phyloP scores from a whole-genome alignment of 2,113 vertebrate genomes.

The Bombycilla garrulus region DNA sequence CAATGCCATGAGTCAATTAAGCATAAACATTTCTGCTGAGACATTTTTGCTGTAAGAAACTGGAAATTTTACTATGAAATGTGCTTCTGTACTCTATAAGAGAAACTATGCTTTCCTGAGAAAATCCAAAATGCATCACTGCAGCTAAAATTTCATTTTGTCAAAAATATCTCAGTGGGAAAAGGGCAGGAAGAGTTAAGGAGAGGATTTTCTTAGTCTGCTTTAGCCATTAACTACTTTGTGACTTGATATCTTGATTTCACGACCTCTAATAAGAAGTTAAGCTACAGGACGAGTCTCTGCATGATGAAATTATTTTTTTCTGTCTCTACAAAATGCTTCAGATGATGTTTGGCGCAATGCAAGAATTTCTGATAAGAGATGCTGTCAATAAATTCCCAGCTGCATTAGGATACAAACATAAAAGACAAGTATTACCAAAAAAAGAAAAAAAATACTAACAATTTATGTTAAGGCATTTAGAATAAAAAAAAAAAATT shows the following conservation, averaged over 20 bases:
- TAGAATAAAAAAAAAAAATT: neutral
- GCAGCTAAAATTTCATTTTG: neutral
- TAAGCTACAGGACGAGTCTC: neutral
- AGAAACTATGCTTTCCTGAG: neutral
- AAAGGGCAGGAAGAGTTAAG: neutral
- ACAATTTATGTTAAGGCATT: neutral
- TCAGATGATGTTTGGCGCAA: neutral
- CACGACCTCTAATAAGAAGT: slow-evolving; percentile 30
- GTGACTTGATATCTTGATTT: neutral
- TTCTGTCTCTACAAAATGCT: neutral
- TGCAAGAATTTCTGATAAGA: neutral
- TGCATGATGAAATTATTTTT: neutral
- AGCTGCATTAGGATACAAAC: neutral
- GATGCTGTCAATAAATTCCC: neutral
- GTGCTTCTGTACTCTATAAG: neutral
- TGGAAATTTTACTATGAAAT: neutral
- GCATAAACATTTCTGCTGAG: neutral
- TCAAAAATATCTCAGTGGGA: neutral
- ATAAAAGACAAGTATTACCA: neutral
- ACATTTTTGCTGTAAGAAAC: neutral
- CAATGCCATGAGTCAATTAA: neutral
- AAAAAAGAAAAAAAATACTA: neutral
- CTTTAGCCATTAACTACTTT: neutral
- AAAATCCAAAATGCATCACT: neutral
- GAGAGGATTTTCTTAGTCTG: neutral